Conservation (phyloP, 53 echinoderm and acorn worm species). For the Paracentrotus lividus region DNA sequence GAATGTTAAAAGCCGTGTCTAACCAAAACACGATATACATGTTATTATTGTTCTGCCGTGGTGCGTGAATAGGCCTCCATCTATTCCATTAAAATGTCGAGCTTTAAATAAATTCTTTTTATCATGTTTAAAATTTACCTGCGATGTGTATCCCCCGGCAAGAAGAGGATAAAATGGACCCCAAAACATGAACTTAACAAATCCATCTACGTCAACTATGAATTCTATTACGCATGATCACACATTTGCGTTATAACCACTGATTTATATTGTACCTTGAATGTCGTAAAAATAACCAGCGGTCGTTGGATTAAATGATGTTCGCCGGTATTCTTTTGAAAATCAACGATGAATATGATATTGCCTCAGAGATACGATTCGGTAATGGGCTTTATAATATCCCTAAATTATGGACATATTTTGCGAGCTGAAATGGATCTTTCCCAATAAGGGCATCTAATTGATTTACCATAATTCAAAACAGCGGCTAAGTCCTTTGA, state of each 20-base stretch:
- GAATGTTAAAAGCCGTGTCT: no score
- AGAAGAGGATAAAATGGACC: background rate
- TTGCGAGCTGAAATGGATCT: background rate
- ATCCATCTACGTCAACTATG: background rate
- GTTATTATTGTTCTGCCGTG: no score
- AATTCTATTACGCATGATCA: background rate
- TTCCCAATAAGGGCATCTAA: background rate
- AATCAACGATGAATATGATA: background rate
- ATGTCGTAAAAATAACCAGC: background rate
- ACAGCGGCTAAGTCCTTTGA: background rate
- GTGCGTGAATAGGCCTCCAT: no score
- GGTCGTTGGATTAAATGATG: background rate
- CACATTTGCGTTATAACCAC: background rate
- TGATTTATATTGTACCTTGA: background rate
- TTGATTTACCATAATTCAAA: background rate
- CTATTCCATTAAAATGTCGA: no score
- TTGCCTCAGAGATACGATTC: background rate
- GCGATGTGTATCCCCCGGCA: background rate
- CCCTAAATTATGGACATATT: background rate
- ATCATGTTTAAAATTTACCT: background rate
- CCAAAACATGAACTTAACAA: background rate
- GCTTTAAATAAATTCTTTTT: background rate
- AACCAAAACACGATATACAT: no score
- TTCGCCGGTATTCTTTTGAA: background rate
- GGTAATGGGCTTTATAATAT: conserved; percentile 19